Conservation (phyloP, 2,797 vertebrate species). For the Delichon dasypus region DNA sequence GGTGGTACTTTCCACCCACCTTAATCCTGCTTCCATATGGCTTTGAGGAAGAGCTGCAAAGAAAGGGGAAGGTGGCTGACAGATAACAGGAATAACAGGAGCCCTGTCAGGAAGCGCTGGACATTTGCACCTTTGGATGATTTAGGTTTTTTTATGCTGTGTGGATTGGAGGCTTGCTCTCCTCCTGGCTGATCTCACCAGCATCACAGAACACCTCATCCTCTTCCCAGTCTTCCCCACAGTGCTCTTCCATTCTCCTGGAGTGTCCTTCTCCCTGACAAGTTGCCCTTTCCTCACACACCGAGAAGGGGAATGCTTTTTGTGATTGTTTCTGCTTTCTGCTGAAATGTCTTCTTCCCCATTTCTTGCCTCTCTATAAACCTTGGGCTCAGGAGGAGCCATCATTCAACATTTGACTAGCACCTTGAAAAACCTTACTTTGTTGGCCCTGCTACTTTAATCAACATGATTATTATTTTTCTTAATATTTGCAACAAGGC, state of each 20-base stretch:
- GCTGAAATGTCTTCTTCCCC: background rate
- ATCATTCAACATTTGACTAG: background rate
- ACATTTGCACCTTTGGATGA: background rate
- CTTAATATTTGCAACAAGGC: background rate
- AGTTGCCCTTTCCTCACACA: background rate
- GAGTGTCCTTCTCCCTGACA: background rate
- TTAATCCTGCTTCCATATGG: slow-evolving; percentile 49
- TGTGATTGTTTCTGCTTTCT: background rate
- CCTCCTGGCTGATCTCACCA: background rate
- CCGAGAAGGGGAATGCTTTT: background rate
- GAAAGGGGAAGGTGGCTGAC: background rate
- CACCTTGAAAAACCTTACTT: background rate
- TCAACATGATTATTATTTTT: background rate
- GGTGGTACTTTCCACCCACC: slow-evolving; percentile 46
- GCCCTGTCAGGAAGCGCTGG: background rate
- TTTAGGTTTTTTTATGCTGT: background rate
- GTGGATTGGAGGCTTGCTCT: background rate
- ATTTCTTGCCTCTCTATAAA: background rate
- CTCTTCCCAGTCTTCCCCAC: background rate
- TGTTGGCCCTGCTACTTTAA: background rate
- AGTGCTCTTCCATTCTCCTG: background rate
- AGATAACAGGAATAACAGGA: background rate
- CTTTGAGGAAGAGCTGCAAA: background rate
- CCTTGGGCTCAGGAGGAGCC: background rate
- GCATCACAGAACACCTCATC: background rate